These are phyloP conservation scores for Miltochrista miniata DNA, from an alignment of 2,888 invertebrate species.

Conservation along the genomic window DNA sequence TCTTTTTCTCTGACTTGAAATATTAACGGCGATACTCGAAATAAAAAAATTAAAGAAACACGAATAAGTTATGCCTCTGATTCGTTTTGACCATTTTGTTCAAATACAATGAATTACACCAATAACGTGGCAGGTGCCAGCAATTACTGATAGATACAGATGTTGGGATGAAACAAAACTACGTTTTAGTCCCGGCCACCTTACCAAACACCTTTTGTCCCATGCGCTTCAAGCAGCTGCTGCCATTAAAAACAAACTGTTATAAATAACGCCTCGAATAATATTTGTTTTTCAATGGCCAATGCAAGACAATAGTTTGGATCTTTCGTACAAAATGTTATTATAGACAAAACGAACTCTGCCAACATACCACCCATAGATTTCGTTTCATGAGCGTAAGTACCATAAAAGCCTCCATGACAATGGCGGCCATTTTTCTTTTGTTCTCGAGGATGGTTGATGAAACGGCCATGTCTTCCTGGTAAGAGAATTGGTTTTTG, in stretches of 20 bases:
- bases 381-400: slow-evolving; percentile 51
- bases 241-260: slow-evolving; percentile 59
- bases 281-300: slow-evolving; percentile 61
- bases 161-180: slow-evolving; percentile 43
- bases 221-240: slow-evolving; percentile 61
- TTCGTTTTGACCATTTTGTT: neutral
- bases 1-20: no score
- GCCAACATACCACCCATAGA: slow-evolving; percentile 52
- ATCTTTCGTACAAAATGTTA: slow-evolving; percentile 40
- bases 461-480: slow-evolving; percentile 61
- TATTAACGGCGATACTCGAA: no score
- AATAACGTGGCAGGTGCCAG: slow-evolving; percentile 56
- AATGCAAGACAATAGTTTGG: slow-evolving; percentile 49
- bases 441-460: slow-evolving; percentile 61
- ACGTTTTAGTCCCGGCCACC: slow-evolving; percentile 34
- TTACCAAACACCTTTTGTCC: slow-evolving; percentile 38
- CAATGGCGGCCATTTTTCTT: slow-evolving; percentile 57
- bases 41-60: no score
- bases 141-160: slow-evolving; percentile 62
- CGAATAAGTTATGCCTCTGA: no score
- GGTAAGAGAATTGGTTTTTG: slow-evolving; percentile 64
- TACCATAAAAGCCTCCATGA: slow-evolving; percentile 52
- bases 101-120: neutral
- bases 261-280: slow-evolving; percentile 65
- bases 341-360: slow-evolving; percentile 31